Evolutionary conservation across 2,797 vertebrate genomes (phyloP).

Genomic region (Heterohyrax brucei): DNA sequence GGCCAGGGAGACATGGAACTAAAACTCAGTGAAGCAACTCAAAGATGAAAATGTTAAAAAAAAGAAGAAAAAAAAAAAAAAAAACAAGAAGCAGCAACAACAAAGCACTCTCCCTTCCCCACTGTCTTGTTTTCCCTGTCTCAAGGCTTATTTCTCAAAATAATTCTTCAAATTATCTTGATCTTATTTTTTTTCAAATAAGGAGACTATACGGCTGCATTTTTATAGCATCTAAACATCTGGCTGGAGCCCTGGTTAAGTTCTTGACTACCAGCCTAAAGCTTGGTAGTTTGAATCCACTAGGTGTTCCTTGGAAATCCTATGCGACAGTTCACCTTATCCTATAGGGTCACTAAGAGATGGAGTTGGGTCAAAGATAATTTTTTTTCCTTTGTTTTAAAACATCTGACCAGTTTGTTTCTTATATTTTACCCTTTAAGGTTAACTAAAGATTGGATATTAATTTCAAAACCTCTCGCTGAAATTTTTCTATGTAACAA

Average conservation of each 20-base stretch:
- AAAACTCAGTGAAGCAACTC: constrained; percentile 31
- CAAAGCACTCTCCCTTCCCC: background rate
- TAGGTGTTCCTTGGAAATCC: too few relatives aligned
- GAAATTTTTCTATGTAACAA: background rate
- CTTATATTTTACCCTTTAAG: background rate
- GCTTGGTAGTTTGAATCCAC: too few relatives aligned
- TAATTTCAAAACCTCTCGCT: background rate
- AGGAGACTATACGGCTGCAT: background rate
- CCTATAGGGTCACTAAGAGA: too few relatives aligned
- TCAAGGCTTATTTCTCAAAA: background rate
- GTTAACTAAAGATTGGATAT: background rate
- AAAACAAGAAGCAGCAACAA: background rate
- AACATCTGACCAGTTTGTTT: background rate
- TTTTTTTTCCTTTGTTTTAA: background rate
- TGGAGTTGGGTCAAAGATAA: too few relatives aligned
- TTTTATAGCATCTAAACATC: background rate
- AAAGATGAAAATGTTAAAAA: background rate
- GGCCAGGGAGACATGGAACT: constrained; percentile 26
- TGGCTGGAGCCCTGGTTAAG: background rate
- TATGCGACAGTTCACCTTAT: too few relatives aligned
- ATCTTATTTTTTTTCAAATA: background rate
- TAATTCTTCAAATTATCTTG: constrained; percentile 10
- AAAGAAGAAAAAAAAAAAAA: constrained; percentile 35
- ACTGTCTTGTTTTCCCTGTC: too few relatives aligned
- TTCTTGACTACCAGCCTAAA: too few relatives aligned